Conservation (phyloP, 2,888 invertebrate species). For the Gari tellinella region DNA sequence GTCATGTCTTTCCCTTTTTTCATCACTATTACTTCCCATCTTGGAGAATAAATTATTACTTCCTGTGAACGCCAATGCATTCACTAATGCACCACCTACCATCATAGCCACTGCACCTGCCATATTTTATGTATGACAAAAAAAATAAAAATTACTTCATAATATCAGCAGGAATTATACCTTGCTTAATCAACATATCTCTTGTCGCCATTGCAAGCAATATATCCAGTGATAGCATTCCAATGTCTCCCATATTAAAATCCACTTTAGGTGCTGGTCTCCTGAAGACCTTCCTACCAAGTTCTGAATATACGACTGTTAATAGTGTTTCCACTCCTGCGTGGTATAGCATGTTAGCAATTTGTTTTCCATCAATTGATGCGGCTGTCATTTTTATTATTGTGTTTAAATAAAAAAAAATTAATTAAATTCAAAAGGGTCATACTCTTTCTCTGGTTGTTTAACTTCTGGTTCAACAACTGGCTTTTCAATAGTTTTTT, state of each 20-base stretch:
- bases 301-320: slow-evolving; percentile 38
- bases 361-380: too few relatives aligned
- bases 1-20: slow-evolving; percentile 45
- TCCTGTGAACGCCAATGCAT: too few relatives aligned
- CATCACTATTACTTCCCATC: slow-evolving; percentile 26
- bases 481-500: slow-evolving; percentile 19
- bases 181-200: slow-evolving; percentile 43
- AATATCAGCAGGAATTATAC: too few relatives aligned
- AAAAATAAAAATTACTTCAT: slow-evolving; percentile 28
- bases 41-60: too few relatives aligned
- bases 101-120: slow-evolving; percentile 41
- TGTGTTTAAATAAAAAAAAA: slow-evolving; percentile 12
- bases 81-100: too few relatives aligned
- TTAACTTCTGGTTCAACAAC: slow-evolving; percentile 5
- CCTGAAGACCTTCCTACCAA: slow-evolving; percentile 32
- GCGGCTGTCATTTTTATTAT: slow-evolving; percentile 16
- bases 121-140: slow-evolving; percentile 18
- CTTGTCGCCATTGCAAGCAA: slow-evolving; percentile 35
- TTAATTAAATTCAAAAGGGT: slow-evolving; percentile 35
- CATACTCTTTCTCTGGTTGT: slow-evolving; percentile 24
- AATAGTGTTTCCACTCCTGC: slow-evolving; percentile 45
- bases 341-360: slow-evolving; percentile 31
- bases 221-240: slow-evolving; percentile 28
- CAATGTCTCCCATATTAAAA: too few relatives aligned
- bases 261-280: slow-evolving; percentile 39